Base-by-base conservation (phyloP, 2,797 vertebrate species). In the Darevskia nairensis region DNA sequence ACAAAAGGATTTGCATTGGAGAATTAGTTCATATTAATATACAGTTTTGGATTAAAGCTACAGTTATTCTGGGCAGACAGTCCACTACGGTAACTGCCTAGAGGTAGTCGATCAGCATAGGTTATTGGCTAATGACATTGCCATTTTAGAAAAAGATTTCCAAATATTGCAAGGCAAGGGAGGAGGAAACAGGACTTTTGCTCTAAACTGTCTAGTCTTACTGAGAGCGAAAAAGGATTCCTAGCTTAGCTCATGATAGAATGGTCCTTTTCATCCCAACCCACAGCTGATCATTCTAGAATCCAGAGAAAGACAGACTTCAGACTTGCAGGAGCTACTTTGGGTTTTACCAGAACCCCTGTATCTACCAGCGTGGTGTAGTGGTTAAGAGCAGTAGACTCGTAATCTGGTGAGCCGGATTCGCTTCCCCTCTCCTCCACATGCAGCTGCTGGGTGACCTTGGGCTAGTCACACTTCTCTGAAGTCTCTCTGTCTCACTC, bases 21-120 rank as follows among this genome's bases (percentile, higher is more conserved):
- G 50, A 55, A 55, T 55, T 55, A 55, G 50, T 55, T 55, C 50
- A 55, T 55, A 55, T 55, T 55, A 55, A 13, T 55, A 15, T 55
- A 44, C 41, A 44, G 41, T 32, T 7, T 39, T 21, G 17, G 35
- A 35, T 74, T 74, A 74, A 8, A 74, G 72, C 32, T 74, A 74
- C 35, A 41, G 82, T 85, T 88, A 77, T 83, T 82, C 1, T 11
- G 55, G 88, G 76, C 66, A 86, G 44, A 86, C 13, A n/a, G 84
- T 85, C 27, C 10, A 86, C 90, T 68, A 85, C 11, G 66, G 72
- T 35, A 86, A 21, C 81, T 25, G 79, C 44, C 86, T 64, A 29
- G 39, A 29, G 2, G 6, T 76, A 15, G 27, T 25, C 19, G 55
- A 44, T 71, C 17, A 74, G 46, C 46, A 35, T 84, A 32, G 9